Evolutionary conservation across 2,888 invertebrate species (phyloP).

Genomic region (Melolontha melolontha): DNA sequence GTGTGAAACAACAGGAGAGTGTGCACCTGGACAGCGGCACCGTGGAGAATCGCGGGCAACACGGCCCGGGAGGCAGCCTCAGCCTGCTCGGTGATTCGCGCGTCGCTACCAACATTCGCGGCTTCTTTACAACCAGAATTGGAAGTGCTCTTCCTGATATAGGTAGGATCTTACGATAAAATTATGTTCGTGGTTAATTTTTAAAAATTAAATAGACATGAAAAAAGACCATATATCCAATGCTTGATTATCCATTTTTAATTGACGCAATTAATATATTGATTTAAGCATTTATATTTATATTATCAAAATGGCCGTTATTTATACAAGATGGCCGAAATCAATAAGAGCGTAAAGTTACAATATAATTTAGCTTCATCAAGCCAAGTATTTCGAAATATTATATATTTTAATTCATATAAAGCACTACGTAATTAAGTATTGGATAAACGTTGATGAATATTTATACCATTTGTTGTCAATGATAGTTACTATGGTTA

Average conservation of each 20-base stretch:
- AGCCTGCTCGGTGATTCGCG: conserved; percentile 76
- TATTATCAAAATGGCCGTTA: conserved; percentile 57
- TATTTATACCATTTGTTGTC: too few relatives aligned
- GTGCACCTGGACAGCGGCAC: conserved; percentile 64
- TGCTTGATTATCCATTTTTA: not conserved
- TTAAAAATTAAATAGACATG: not conserved
- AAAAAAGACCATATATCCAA: not conserved
- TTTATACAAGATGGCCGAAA: conserved; percentile 58
- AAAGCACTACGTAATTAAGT: too few relatives aligned
- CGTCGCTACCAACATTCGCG: conserved; percentile 80
- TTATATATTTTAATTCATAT: too few relatives aligned
- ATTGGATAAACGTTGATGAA: conserved; percentile 11
- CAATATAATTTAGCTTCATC: too few relatives aligned
- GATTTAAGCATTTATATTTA: conserved; percentile 28
- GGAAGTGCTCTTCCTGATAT: conserved; percentile 78
- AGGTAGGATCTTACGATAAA: conserved; percentile 68
- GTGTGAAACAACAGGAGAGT: conserved; percentile 46
- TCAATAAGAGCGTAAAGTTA: conserved; percentile 43
- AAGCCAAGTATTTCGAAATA: too few relatives aligned
- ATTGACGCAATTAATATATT: conserved; percentile 4
- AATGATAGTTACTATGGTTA: too few relatives aligned
- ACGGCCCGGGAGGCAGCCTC: conserved; percentile 66
- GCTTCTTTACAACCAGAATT: conserved; percentile 77
- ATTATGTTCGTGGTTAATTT: not conserved
- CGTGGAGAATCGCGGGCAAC: conserved; percentile 63